Conservation (phyloP, 2,113 vertebrate species). For the Sus scrofa region T2T-Sscrofa CM000830.6:17572501-17573000, state of each 20-base stretch:
- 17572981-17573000: neutral
- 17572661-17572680: neutral
- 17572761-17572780: neutral
- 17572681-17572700: neutral
- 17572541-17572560: neutral
- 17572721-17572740: neutral
- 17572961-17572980: neutral
- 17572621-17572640: neutral
- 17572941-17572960: neutral
- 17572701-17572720: neutral
- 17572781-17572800: neutral
- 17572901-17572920: neutral
- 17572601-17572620: neutral
- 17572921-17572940: too few species aligned
- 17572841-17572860: neutral
- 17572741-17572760: too few species aligned
- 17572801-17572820: neutral
- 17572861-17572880: neutral
- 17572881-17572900: neutral
- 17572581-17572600: neutral
- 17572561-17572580: neutral
- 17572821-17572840: neutral
- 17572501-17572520: neutral
- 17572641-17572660: neutral
- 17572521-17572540: neutral